Percentiles rank a stretch among this genome's conserved stretches.
Evolutionary conservation across 2,888 invertebrate species (phyloP).

Genomic region (Heliconius sara): DNA sequence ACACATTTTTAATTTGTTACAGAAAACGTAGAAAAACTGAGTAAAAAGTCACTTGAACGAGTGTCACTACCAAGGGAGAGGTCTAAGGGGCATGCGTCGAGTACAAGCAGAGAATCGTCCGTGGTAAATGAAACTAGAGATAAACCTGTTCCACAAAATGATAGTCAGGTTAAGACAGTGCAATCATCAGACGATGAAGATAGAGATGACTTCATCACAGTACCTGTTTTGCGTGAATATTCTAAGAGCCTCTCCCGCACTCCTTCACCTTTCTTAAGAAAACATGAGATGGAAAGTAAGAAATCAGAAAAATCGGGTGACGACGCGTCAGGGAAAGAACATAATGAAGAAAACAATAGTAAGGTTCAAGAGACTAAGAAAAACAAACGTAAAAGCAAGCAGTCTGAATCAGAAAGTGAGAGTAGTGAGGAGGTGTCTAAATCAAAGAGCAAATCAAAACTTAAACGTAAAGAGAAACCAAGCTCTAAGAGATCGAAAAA

Average conservation of each 20-base stretch:
- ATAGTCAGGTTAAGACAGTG: constrained; percentile 61
- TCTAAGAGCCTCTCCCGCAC: constrained; percentile 92
- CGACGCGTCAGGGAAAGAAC: constrained; percentile 77
- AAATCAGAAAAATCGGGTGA: constrained; percentile 74
- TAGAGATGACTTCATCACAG: constrained; percentile 70
- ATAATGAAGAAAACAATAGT: constrained; percentile 70
- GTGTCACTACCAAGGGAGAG: constrained; percentile 65
- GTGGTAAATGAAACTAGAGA: constrained; percentile 61
- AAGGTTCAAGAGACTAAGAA: constrained; percentile 70
- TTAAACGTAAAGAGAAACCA: constrained; percentile 82
- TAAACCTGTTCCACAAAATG: constrained; percentile 65
- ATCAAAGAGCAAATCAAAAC: constrained; percentile 75
- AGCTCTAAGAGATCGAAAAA: constrained; percentile 83
- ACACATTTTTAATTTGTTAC: constrained; percentile 32
- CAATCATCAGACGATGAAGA: constrained; percentile 77
- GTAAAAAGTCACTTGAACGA: constrained; percentile 72
- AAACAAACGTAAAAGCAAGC: constrained; percentile 82
- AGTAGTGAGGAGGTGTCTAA: constrained; percentile 75
- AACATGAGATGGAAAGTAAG: constrained; percentile 84
- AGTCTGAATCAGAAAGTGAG: constrained; percentile 78
- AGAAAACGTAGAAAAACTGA: constrained; percentile 73
- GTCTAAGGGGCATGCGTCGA: constrained; percentile 67
- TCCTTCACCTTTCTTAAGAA: constrained; percentile 92
- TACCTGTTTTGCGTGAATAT: constrained; percentile 81
- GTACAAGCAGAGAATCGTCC: constrained; percentile 79